Conservation (phyloP, 2,888 invertebrate genomes). For the Drosophila monieri region DNA sequence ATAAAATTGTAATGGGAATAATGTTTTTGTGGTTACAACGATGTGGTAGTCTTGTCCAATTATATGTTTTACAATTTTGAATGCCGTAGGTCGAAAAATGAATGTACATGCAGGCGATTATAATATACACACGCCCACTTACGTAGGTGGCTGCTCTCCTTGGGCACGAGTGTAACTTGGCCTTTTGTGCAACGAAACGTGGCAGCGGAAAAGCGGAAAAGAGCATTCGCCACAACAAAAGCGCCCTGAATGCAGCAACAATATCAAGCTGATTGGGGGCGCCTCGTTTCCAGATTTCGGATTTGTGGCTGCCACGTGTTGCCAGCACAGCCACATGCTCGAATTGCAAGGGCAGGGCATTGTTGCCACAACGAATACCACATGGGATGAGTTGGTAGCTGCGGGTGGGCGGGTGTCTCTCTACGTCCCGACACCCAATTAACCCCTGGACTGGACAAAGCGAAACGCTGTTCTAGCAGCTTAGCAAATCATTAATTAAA, state of each 20-base stretch:
- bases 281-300: constrained; percentile 28
- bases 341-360: constrained; percentile 28
- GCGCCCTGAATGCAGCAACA: constrained; percentile 48
- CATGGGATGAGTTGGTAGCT: constrained; percentile 26
- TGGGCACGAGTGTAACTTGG: constrained; percentile 26
- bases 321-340: constrained; percentile 49
- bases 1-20: neutral
- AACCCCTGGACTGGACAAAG: constrained; percentile 38
- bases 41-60: constrained; percentile 37
- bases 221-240: constrained; percentile 37
- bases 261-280: constrained; percentile 43
- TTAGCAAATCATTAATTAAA: constrained; percentile 72
- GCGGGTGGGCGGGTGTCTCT: constrained; percentile 17
- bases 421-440: constrained; percentile 69
- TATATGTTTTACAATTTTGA: constrained; percentile 37
- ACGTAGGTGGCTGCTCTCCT: constrained; percentile 11
- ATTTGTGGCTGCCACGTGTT: constrained; percentile 69
- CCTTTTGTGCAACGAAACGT: constrained; percentile 43
- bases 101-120: constrained; percentile 12
- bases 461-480: constrained; percentile 48
- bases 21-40: neutral
- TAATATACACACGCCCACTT: constrained; percentile 5
- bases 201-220: constrained; percentile 46
- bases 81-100: constrained; percentile 51
- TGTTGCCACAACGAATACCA: constrained; percentile 44